A percentile compares a stretch with the other conserved stretches of the same genome.
Conservation (phyloP, 2,113 vertebrate genomes). For the Coptodon bakossiorum region DNA sequence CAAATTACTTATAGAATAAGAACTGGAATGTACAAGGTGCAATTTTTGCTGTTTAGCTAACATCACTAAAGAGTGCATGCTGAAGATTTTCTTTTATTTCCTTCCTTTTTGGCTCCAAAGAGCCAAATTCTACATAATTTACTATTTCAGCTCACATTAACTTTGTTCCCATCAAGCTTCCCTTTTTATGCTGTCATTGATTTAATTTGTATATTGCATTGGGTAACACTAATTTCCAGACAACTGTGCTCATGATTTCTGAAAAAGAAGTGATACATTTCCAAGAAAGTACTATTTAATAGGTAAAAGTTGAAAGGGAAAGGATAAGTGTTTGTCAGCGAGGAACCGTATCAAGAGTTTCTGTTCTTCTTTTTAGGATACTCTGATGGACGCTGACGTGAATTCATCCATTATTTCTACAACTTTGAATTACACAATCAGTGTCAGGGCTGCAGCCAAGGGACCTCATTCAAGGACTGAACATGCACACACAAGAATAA, state of each 20-base stretch:
- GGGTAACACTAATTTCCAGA: not conserved
- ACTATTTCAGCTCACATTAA: not conserved
- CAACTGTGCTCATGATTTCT: not conserved
- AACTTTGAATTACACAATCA: not conserved
- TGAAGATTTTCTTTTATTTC: not conserved
- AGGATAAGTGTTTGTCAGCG: not conserved
- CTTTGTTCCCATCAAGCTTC: not conserved
- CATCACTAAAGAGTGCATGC: not conserved
- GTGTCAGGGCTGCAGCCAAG: not conserved
- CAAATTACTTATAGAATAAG: not conserved
- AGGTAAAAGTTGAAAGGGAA: not conserved
- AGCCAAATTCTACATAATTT: not conserved
- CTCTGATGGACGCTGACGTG: not conserved
- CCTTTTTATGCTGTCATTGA: not conserved
- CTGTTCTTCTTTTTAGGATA: not conserved
- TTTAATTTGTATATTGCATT: not conserved
- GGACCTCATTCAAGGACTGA: not conserved
- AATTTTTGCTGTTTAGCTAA: not conserved
- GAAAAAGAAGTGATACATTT: not conserved
- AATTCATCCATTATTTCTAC: rapidly evolving
- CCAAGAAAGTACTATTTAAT: not conserved
- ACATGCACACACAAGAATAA: not conserved
- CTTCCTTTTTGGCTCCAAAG: not conserved
- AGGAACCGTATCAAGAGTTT: not conserved
- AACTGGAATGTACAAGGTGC: not conserved